Percentiles rank a stretch among this genome's conserved stretches.
phyloP scores from a whole-genome alignment of 2,113 vertebrate species.

The Zosterops borbonicus region DNA sequence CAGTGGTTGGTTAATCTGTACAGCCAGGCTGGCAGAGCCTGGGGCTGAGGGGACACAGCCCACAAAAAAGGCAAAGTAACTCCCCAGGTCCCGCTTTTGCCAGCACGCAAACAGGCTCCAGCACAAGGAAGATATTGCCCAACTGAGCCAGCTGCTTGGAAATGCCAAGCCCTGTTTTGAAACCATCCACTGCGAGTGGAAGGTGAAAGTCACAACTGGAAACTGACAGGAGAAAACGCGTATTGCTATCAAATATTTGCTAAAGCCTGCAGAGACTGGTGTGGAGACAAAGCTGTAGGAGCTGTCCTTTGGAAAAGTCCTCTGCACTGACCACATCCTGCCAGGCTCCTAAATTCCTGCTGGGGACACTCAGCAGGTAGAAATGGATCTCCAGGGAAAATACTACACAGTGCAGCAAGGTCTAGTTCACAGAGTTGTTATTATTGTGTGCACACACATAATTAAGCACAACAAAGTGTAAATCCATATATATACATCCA shows the following conservation, averaged over 20 bases:
- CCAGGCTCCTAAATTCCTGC: background rate
- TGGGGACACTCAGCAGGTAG: background rate
- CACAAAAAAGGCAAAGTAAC: background rate
- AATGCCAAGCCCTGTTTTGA: background rate
- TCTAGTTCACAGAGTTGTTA: background rate
- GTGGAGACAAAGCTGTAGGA: background rate
- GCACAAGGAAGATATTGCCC: background rate
- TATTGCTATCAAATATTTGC: background rate
- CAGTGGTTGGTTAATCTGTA: accelerated
- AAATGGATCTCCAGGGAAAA: background rate
- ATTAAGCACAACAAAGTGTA: background rate
- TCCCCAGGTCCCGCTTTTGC: background rate
- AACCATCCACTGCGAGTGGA: background rate
- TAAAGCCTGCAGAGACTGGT: background rate
- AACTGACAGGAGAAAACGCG: background rate
- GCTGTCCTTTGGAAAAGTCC: background rate
- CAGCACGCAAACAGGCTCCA: background rate
- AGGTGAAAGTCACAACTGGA: background rate
- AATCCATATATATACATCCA: accelerated
- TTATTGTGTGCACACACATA: background rate
- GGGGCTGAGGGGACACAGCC: background rate
- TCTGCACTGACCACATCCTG: background rate
- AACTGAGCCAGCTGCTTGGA: background rate
- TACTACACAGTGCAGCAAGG: background rate
- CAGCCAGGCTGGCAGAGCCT: background rate